These are phyloP conservation scores for Drosophila picticornis DNA, from an alignment of 2,888 invertebrate species.

Conservation along the genomic window DNA sequence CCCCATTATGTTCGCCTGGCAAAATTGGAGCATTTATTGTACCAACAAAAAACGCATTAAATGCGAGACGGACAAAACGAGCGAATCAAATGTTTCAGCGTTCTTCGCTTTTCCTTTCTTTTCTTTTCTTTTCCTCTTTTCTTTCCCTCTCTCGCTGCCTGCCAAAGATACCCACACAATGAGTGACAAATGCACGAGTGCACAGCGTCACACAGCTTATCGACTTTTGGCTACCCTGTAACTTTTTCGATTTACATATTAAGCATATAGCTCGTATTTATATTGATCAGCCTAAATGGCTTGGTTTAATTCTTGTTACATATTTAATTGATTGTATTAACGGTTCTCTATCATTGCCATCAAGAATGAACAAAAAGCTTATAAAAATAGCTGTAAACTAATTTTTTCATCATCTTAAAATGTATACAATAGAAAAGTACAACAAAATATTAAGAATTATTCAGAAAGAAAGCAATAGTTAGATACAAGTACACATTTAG, in stretches of 20 bases:
- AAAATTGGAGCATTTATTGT: slow-evolving; percentile 85
- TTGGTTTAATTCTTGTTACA: background rate
- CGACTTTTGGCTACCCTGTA: slow-evolving; percentile 15
- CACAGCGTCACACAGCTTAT: background rate
- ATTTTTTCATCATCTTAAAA: background rate
- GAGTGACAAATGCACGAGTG: background rate
- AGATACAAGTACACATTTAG: background rate
- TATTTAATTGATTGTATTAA: background rate
- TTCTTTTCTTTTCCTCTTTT: slow-evolving; percentile 8
- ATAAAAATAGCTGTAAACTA: background rate
- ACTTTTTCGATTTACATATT: background rate
- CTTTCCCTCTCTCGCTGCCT: slow-evolving; percentile 2
- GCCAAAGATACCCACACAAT: slow-evolving; percentile 15
- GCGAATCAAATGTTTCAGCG: slow-evolving; percentile 19
- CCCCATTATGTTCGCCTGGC: slow-evolving; percentile 84
- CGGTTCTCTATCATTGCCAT: background rate
- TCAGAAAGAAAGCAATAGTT: background rate
- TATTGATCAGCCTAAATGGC: background rate
- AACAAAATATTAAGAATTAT: background rate
- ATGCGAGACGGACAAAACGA: slow-evolving; percentile 42
- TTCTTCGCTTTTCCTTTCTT: slow-evolving; percentile 29
- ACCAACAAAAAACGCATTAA: slow-evolving; percentile 82
- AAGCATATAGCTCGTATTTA: background rate
- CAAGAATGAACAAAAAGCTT: background rate
- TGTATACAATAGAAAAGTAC: background rate